Evolutionary conservation across 2,113 vertebrate genomes (phyloP), one percentile per base, ranked within the genome.

Genomic region (Martes martes): DNA sequence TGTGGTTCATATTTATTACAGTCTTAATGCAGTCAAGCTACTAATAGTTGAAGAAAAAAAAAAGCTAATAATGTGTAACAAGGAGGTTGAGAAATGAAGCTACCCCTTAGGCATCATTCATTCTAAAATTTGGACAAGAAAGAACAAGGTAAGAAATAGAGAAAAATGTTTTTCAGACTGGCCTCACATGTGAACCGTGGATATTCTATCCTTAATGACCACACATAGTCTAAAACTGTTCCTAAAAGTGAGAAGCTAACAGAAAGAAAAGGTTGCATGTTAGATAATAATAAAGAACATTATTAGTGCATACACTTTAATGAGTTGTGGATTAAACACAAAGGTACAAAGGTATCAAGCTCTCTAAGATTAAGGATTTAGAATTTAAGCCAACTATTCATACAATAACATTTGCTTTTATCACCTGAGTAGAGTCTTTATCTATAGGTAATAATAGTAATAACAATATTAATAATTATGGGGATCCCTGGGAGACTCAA

Each of bases 41-140:
- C 19, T 89, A 57, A 23, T 74, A 71, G 57, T 39, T 65, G 14
- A 79, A 79, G 24, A 6, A 69, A 23, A 81, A 52, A 52, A 73
- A 55, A 67, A 63, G 47, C 2, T 15, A 89, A 33, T 7, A 31
- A 5, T 39, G 9, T n/a, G 15, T 15, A 14, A 0, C 14, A 15
- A 65, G 13, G 19, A 47, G 45, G 50, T 2, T 50, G 4, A 4
- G 42, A 26, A 4, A 1, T 67, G 18, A 24, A 87, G 7, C 2
- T 14, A 28, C 23, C 3, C 31, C 4, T 2, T 59, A 36, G 67
- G 19, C 1, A 1, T 67, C 10, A 65, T 1, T 36, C 5, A 26
- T 39, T n/a, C 16, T 69, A 28, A 83, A 26, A 61, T 4, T 33
- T 71, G 16, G 57, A 2, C 15, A 80, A 26, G 73, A 74, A 74